Base-by-base conservation (phyloP, 2,113 vertebrate species). In the Morone chrysops region DNA sequence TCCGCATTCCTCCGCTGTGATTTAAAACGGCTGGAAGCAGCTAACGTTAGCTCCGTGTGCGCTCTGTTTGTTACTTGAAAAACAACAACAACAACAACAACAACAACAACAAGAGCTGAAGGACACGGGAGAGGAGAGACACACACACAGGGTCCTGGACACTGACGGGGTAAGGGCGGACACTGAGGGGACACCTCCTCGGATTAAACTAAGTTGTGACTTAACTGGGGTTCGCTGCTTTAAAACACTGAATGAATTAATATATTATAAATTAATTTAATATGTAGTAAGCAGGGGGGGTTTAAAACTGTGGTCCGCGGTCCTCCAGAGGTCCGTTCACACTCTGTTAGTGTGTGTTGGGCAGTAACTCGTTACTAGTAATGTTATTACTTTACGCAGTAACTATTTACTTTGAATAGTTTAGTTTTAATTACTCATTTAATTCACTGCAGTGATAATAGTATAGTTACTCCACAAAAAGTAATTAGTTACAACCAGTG, bases 1-100 rank as follows among this genome's bases (percentile, higher is more conserved):
- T 91, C 92, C 85, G 92, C 92, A 92, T 94, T 94, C 93, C 91
- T 92, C 50, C 70, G 67, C 88, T 45, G 59, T 81, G 89, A 91
- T 93, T 90, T 83, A 72, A 89, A 90, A 75, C 87, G 16, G 72
- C 75, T 84, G 84, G 84, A 76, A 81, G 74, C 5, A 53, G 82
- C 80, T 48, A 36, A 68, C 43, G n/a, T 56, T 51, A 31, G 70
- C 56, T 74, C 45, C 11, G 38, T 25, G 16, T 54, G 0, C 4
- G 0, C 40, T 5, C 0, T 5, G 53, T 22, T 18, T 70, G 1
- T 45, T 36, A 0, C 40, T 48, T 66, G 16, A 13, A 12, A 10
- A 47, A 47, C 12, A 54, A 25, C 6, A 66, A 72, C 76, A 41
- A 41, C 8, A 13, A 18, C 20, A 18, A 62, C 5, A 40, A 43